Evolutionary conservation across 2,113 vertebrate genomes (phyloP).

Genomic region (Acanthochromis polyacanthus): DNA sequence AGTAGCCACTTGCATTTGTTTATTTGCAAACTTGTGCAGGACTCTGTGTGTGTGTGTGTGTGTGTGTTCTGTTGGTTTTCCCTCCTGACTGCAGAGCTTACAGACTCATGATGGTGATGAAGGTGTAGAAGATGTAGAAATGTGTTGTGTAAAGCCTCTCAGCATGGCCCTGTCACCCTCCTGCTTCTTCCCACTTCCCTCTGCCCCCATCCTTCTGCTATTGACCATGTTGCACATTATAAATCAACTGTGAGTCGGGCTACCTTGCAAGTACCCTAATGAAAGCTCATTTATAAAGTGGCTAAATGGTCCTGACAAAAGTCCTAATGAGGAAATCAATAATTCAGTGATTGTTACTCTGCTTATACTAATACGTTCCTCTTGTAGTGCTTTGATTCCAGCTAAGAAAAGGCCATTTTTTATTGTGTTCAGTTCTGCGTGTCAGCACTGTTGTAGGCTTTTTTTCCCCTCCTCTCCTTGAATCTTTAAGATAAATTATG

Average conservation of each 20-base stretch:
- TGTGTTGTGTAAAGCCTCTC: conserved; percentile 49
- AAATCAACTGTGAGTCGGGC: conserved; percentile 90
- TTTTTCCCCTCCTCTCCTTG: conserved; percentile 25
- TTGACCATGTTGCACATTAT: conserved; percentile 92
- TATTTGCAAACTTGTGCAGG: conserved; percentile 57
- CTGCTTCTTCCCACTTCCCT: conserved; percentile 49
- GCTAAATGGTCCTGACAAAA: conserved; percentile 97
- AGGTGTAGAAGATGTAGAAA: conserved; percentile 19
- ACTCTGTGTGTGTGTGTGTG: neutral
- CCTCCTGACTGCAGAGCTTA: neutral
- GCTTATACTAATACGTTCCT: conserved; percentile 89
- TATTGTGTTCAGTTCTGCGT: conserved; percentile 72
- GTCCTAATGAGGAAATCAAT: conserved; percentile 92
- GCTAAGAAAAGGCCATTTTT: conserved; percentile 75
- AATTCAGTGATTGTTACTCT: conserved; percentile 93
- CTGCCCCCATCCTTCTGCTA: conserved; percentile 62
- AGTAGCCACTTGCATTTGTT: conserved; percentile 70
- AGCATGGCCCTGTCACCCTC: conserved; percentile 35
- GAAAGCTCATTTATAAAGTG: conserved; percentile 95
- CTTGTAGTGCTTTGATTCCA: conserved; percentile 74
- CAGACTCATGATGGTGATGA: neutral
- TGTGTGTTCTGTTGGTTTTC: conserved; percentile 8
- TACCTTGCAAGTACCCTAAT: conserved; percentile 90
- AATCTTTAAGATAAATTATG: conserved; percentile 70
- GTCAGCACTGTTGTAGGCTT: conserved; percentile 78